phyloP scores from a whole-genome alignment of 2,888 invertebrate species.

The Thelaira solivaga region DNA sequence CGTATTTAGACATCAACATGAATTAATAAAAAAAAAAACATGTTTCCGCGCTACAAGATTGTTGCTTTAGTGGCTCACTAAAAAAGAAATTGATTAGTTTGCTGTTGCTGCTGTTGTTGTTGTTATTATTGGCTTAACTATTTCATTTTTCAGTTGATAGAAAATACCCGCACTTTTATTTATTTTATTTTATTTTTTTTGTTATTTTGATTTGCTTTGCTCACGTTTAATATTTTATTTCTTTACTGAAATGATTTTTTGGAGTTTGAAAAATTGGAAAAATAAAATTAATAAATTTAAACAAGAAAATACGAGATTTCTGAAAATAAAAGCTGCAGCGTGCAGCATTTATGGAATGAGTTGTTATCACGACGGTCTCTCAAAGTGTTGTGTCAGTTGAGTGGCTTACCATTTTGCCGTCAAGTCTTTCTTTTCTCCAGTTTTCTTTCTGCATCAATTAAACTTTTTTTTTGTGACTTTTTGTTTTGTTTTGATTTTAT shows the following conservation, averaged over 20 bases:
- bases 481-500: conserved; percentile 34
- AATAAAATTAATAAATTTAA: neutral
- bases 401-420: conserved; percentile 33
- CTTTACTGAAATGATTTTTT: neutral
- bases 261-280: neutral
- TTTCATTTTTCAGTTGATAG: neutral
- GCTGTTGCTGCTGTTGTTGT: neutral
- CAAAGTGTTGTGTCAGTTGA: conserved; percentile 48
- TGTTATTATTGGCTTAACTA: no score
- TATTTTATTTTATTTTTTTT: conserved; percentile 2
- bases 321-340: conserved; percentile 24
- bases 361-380: conserved; percentile 54
- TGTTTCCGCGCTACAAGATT: conserved; percentile 46
- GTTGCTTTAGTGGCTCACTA: neutral
- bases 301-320: conserved; percentile 1
- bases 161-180: conserved; percentile 24
- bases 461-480: neutral
- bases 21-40: conserved; percentile 44
- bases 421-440: conserved; percentile 42
- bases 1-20: neutral
- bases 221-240: no score
- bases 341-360: conserved; percentile 14
- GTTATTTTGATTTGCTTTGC: neutral
- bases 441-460: no score
- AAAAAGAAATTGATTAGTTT: conserved; percentile 21